Evolutionary conservation across 2,888 invertebrate genomes (phyloP), one percentile per base, ranked within the genome.

Genomic region (Norana najaformis): DNA sequence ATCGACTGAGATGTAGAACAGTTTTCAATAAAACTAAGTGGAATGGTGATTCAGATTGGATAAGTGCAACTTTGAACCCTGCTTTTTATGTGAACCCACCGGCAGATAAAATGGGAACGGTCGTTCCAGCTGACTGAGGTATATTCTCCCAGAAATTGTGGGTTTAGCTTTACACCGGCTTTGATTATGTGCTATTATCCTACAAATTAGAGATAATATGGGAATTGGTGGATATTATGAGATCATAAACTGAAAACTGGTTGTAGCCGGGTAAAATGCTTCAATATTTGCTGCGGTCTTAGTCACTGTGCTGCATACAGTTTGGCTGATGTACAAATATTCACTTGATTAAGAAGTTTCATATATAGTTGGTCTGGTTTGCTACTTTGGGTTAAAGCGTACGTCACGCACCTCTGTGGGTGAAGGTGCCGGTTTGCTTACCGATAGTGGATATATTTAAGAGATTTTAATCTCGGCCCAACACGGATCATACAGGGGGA

Each of bases 21-120:
- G n/a, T n/a, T n/a, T 69, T 69, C 69, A 69, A 69, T 69, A 69
- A 69, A 69, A 69, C 69, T 69, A 69, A 69, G 69, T 69, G 69
- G 30, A 69, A 69, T 69, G 69, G 69, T 69, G 30, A 69, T 69
- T 69, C 69, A n/a, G 69, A 69, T 69, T 69, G 69, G 69, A 69
- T n/a, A n/a, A n/a, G 8, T n/a, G 69, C 69, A 69, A 69, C 69
- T 69, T 69, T 69, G 69, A 69, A 69, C 69, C 69, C 30, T 69
- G 69, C 69, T 30, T n/a, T 69, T 69, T n/a, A n/a, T 69, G 69
- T 16, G 69, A 69, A 69, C 30, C 69, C 30, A 30, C n/a, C n/a
- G 69, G 69, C 69, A n/a, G 69, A 69, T 69, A 69, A 69, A 69
- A 69, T n/a, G 53, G 16, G n/a, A n/a, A n/a, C 30, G 69, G 16